Evolutionary conservation across 1,140 invertebrate species (phyloP), one percentile per base, ranked within the genome.

Genomic region (Magallana ariakensis): DNA sequence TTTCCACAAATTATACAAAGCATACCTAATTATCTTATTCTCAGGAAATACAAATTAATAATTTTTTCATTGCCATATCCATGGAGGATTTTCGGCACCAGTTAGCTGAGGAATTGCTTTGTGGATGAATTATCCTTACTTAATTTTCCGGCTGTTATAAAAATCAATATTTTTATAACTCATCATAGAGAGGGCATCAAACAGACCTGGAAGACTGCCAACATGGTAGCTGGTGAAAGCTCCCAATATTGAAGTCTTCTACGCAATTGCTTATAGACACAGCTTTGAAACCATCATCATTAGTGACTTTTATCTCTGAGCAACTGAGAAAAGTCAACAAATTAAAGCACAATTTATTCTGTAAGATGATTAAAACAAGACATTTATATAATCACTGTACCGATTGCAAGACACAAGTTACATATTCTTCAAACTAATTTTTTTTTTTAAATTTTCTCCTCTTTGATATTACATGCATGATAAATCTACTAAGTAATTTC

Each of bases 131-230:
- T 75, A 26, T 22, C n/a, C 62, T 22, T 5, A 5, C 58, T 60
- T n/a, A 60, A 60, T 75, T 75, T 75, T 75, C 66, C 66, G 19
- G 66, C 66, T 75, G 66, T 75, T 75, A 75, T 75, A 75, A 75
- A 46, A 75, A 75, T 75, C 66, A 75, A 75, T 75, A 75, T 75
- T 75, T 75, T 75, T 22, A 75, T 75, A 75, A 75, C 66, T 75
- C 66, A 26, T 33, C 66, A 75, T 75, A 75, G 66, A 75, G 66
- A 9, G 5, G 33, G 66, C 66, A 75, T 75, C 66, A 75, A 26
- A 75, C 22, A 75, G 19, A 26, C 22, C 66, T 33, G 66, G 22
- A 19, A 26, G 22, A 8, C 19, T 26, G 66, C 66, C 22, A 75
- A 75, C 5, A 11, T 19, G 13, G 22, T 11, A 75, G 33, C 66